Percentiles rank a stretch among this genome's conserved stretches.
These are phyloP conservation scores for Glaucidium brasilianum DNA, from an alignment of 2,113 vertebrate species.

Conservation along the genomic window DNA sequence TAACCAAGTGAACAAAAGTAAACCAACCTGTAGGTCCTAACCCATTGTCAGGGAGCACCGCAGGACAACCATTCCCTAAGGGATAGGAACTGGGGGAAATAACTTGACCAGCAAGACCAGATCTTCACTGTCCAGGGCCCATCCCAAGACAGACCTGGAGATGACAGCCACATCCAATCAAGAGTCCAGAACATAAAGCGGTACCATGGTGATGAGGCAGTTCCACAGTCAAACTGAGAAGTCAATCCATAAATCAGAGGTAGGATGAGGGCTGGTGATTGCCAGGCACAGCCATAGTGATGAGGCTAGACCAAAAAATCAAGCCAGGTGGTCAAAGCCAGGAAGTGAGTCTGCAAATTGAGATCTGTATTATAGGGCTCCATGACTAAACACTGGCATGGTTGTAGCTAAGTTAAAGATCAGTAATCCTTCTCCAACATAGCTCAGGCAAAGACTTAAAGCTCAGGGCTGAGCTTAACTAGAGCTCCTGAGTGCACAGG, in stretches of 20 bases:
- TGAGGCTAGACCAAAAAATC: not conserved
- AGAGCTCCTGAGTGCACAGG: not conserved
- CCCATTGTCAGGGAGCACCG: not conserved
- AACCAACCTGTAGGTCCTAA: not conserved
- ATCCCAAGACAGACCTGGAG: not conserved
- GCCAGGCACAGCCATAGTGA: not conserved
- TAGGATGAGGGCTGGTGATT: not conserved
- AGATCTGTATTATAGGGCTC: not conserved
- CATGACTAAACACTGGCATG: rapidly evolving
- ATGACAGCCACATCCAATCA: rapidly evolving
- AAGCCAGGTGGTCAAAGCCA: not conserved
- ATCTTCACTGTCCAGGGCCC: not conserved
- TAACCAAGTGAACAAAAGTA: not conserved
- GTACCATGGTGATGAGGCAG: rapidly evolving
- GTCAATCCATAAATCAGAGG: not conserved
- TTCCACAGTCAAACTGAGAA: not conserved
- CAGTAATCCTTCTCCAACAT: rapidly evolving
- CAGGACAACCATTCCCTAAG: not conserved
- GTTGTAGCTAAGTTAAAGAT: not conserved
- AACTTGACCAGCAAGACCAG: not conserved
- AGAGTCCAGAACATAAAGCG: not conserved
- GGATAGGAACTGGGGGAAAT: not conserved
- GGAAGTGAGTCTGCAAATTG: not conserved
- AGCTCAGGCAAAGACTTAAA: rapidly evolving
- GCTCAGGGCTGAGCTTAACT: not conserved